Percentiles rank a stretch among this genome's conserved stretches.
Conservation (phyloP, 2,888 invertebrate genomes). For the Drosophila eohydei region DNA sequence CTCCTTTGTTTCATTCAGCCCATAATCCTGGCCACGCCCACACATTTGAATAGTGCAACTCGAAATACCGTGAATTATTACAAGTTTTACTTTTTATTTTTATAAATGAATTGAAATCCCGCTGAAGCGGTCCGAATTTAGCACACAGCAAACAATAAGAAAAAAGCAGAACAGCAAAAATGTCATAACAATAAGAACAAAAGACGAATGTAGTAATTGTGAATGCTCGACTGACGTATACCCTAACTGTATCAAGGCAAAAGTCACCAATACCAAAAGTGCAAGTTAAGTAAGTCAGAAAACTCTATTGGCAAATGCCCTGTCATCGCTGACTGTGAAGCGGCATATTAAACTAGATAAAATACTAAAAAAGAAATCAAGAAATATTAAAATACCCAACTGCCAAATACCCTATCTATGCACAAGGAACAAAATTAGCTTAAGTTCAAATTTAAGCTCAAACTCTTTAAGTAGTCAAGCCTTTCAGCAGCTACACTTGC, state of each 20-base stretch:
- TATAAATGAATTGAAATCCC: conserved; percentile 29
- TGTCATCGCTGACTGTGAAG: too few species aligned
- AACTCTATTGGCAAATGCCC: too few species aligned
- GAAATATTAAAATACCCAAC: too few species aligned
- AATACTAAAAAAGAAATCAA: too few species aligned
- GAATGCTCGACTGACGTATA: neutral
- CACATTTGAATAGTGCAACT: conserved; percentile 6
- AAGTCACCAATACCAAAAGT: too few species aligned
- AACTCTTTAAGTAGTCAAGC: neutral
- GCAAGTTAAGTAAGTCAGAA: too few species aligned
- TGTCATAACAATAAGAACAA: conserved; percentile 31
- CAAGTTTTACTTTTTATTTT: conserved; percentile 11
- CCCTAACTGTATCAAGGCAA: neutral
- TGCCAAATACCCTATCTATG: too few species aligned
- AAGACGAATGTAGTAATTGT: neutral
- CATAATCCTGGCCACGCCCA: conserved; percentile 4
- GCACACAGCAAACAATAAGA: conserved; percentile 36
- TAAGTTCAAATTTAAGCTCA: neutral
- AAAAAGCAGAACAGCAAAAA: conserved; percentile 19
- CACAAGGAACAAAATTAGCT: neutral
- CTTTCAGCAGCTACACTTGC: neutral
- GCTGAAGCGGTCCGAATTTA: conserved; percentile 22
- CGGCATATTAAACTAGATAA: too few species aligned
- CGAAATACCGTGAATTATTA: neutral
- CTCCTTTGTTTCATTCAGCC: conserved; percentile 2